phyloP scores from a whole-genome alignment of 23 tunicate species.

The Aplidium turbinatum region DNA sequence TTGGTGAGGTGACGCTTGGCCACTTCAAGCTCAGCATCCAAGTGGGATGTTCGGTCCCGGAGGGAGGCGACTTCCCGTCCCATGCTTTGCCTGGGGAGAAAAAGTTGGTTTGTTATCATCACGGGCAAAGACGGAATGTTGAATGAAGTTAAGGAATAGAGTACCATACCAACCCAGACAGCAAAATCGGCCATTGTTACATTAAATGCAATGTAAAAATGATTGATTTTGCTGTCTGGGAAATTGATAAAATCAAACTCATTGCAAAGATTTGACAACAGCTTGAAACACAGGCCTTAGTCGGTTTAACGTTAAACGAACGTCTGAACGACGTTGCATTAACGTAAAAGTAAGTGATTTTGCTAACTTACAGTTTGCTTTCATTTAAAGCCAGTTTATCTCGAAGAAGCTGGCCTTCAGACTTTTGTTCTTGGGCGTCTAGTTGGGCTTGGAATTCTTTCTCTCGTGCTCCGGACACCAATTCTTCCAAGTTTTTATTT shows the following conservation, averaged over 20 bases:
- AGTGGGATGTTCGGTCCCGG: constrained; percentile 74
- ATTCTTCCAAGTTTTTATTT: constrained; percentile 70
- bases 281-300: too few species aligned
- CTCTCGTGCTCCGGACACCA: constrained; percentile 76
- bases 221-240: too few species aligned
- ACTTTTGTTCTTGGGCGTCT: constrained; percentile 75
- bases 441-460: constrained; percentile 90
- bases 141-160: too few species aligned
- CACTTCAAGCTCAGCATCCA: constrained; percentile 91
- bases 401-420: constrained; percentile 59
- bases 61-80: constrained; percentile 64
- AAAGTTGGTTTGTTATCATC: too few species aligned
- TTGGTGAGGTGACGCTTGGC: constrained; percentile 88
- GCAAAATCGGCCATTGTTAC: too few species aligned
- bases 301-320: not conserved
- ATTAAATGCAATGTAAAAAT: too few species aligned
- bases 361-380: constrained; percentile 56
- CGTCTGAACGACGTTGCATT: not conserved
- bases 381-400: constrained; percentile 87
- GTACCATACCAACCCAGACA: too few species aligned
- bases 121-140: not conserved
- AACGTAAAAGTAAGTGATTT: not conserved
- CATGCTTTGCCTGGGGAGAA: constrained; percentile 65
- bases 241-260: not conserved
- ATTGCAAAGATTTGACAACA: not conserved